Evolutionary conservation across 2,113 vertebrate genomes (phyloP).

Genomic region (Ammospiza nelsoni): DNA sequence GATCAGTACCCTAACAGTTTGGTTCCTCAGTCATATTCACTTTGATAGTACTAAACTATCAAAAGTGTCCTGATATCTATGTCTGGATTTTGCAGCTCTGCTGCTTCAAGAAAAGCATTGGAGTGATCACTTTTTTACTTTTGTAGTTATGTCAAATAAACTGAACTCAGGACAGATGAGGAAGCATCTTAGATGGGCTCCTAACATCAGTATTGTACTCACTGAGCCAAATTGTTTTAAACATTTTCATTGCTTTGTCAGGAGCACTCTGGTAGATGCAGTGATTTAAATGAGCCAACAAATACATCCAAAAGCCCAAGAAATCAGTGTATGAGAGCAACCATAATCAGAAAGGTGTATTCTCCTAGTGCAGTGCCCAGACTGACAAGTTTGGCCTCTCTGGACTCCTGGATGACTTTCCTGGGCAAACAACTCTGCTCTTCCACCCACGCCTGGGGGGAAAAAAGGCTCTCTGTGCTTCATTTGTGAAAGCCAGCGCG

Average conservation of each 20-base stretch:
- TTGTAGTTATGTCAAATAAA: not conserved
- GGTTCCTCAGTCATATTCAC: not conserved
- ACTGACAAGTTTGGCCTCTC: not conserved
- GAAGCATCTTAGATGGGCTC: not conserved
- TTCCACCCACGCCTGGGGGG: accelerated
- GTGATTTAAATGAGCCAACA: not conserved
- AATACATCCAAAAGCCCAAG: not conserved
- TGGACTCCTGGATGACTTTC: not conserved
- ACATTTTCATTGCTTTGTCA: not conserved
- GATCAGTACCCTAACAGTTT: not conserved
- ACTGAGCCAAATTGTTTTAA: not conserved
- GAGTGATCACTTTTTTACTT: not conserved
- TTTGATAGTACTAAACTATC: not conserved
- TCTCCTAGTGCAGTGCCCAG: not conserved
- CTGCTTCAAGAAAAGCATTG: not conserved
- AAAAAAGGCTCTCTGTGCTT: not conserved
- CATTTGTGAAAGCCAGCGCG: not conserved
- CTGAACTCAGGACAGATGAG: not conserved
- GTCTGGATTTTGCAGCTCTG: not conserved
- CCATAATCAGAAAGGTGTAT: not conserved
- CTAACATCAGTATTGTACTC: not conserved
- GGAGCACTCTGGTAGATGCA: not conserved
- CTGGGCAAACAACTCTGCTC: not conserved
- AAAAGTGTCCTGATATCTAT: not conserved
- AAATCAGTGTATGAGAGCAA: not conserved